Base-by-base conservation (phyloP, 2,113 vertebrate species). In the Cavia porcellus region DNA sequence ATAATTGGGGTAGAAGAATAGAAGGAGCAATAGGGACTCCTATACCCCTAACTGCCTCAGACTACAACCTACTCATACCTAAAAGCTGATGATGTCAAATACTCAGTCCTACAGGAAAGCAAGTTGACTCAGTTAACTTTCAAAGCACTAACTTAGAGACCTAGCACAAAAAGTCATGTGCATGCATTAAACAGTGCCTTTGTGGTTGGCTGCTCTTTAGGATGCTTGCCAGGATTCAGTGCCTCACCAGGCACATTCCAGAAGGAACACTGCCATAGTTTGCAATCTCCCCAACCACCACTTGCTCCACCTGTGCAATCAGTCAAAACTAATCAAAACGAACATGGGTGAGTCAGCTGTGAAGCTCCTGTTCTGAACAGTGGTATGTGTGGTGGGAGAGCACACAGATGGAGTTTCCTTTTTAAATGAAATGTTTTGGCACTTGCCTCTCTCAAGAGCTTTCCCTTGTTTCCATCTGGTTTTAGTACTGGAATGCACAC, bases 371-470 rank as follows among this genome's bases (percentile, higher is more conserved):
- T 47, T 94, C 70, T 50, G 66, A 50, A 50, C 92, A 88, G 94
- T 38, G 79, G 92, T 92, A 62, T 94, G 94, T 32, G 52, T 84
- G 92, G 95, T 94, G 86, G 97, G 94, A 96, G 95, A 97, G 94
- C 9, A 61, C 96, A 90, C 98, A 98, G 98, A 98, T 97, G 98
- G 97, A 72, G 96, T 96, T 97, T 97, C 97, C 97, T 96, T 98
- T 98, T 97, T 90, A 96, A 97, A 96, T 82, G 96, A 96, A 97
- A 97, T 92, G 85, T 95, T 97, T 98, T 98, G 98, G 97, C 96
- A 97, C 52, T n/a, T 2, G 94, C 38, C 89, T 97, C 95, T 86
- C 94, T 95, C 38, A 86, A 94, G 96, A 97, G 97, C 96, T 98
- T 96, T 97, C 98, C 95, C 92, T 90, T 94, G 79, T 96, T 98